phyloP scores from a whole-genome alignment of 2,888 invertebrate genomes.

The Cataglyphis cursor region DNA sequence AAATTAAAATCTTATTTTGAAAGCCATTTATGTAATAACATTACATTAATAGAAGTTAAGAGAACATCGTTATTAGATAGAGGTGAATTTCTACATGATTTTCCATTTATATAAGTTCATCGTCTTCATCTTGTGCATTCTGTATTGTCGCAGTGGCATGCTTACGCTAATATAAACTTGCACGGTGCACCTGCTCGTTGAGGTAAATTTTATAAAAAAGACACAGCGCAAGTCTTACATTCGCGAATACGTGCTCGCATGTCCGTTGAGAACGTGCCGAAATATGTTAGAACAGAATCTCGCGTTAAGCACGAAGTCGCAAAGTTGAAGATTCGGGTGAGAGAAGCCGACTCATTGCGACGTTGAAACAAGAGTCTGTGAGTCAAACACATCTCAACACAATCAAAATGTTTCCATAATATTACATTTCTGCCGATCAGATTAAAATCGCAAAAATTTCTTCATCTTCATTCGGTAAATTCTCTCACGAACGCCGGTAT shows the following conservation, averaged over 20 bases:
- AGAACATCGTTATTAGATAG: neutral
- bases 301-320: slow-evolving; percentile 53
- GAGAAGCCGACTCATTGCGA: slow-evolving; percentile 20
- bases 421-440: slow-evolving; percentile 6
- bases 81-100: slow-evolving; percentile 10
- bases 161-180: neutral
- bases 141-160: neutral
- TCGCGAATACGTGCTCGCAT: slow-evolving; percentile 39
- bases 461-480: slow-evolving; percentile 1
- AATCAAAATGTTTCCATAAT: slow-evolving; percentile 25
- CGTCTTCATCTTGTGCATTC: neutral
- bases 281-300: slow-evolving; percentile 43
- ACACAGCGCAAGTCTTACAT: slow-evolving; percentile 7
- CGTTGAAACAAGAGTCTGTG: slow-evolving; percentile 12
- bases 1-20: slow-evolving; percentile 26
- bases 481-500: slow-evolving; percentile 30
- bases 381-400: slow-evolving; percentile 4
- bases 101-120: slow-evolving; percentile 12
- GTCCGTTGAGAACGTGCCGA: slow-evolving; percentile 22
- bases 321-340: slow-evolving; percentile 48
- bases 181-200: slow-evolving; percentile 29
- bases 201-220: slow-evolving; percentile 47
- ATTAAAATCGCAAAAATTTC: neutral
- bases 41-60: slow-evolving; percentile 27
- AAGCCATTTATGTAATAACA: slow-evolving; percentile 11